phyloP scores from a whole-genome alignment of 2,113 vertebrate species.

The Cairina moschata region DNA sequence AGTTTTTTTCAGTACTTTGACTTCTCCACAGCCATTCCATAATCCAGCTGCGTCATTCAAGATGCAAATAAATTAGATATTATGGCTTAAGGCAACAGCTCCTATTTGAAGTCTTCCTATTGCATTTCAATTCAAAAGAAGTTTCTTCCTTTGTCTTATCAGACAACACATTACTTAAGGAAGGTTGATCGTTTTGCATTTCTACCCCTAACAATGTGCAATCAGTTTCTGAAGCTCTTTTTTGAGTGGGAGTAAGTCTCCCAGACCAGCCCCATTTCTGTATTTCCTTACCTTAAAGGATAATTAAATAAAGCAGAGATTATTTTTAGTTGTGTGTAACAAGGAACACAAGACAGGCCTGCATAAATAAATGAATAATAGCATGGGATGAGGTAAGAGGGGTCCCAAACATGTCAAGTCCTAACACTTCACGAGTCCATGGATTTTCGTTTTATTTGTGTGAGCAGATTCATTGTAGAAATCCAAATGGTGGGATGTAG shows the following conservation, averaged over 20 bases:
- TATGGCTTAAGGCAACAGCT: background rate
- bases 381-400: background rate
- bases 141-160: background rate
- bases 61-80: background rate
- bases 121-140: background rate
- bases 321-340: background rate
- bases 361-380: background rate
- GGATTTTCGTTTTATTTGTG: background rate
- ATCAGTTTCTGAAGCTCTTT: background rate
- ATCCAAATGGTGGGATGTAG: background rate
- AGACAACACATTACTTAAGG: background rate
- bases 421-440: background rate
- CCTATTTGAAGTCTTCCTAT: background rate
- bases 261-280: background rate
- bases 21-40: background rate
- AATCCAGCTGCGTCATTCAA: background rate
- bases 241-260: background rate
- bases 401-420: background rate
- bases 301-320: constrained; percentile 7
- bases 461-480: background rate
- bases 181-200: background rate
- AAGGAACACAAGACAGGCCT: background rate
- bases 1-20: background rate
- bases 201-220: background rate
- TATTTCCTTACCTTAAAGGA: background rate